phyloP scores from a whole-genome alignment of 1,140 invertebrate species.

The Rhynchophorus ferrugineus region DNA sequence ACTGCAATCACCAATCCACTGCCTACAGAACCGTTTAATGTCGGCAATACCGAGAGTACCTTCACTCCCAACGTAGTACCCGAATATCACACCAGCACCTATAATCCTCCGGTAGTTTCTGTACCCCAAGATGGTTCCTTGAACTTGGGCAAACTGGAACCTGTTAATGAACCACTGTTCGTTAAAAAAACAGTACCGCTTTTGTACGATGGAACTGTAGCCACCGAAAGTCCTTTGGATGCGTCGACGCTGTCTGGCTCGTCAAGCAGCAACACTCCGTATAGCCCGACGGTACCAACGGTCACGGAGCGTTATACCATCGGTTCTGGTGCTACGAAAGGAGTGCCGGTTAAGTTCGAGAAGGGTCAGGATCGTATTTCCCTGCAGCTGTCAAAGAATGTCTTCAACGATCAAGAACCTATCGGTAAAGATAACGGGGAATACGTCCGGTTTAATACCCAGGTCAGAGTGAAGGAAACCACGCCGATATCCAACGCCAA shows the following conservation, averaged over 20 bases:
- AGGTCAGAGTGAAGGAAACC: constrained; percentile 5
- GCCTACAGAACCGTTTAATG: constrained; percentile 14
- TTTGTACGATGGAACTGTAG: constrained; percentile 5
- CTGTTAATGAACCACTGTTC: constrained; percentile 20
- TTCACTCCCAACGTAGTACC: neutral
- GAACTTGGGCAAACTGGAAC: constrained; percentile 6
- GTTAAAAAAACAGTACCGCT: constrained; percentile 16
- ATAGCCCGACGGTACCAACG: constrained; percentile 18
- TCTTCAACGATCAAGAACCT: constrained; percentile 6
- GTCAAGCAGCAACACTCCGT: constrained; percentile 10
- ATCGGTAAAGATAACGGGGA: neutral
- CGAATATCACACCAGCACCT: neutral
- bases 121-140: constrained; percentile 14
- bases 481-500: neutral
- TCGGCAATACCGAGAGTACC: constrained; percentile 11
- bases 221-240: constrained; percentile 18
- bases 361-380: constrained; percentile 19
- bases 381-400: constrained; percentile 22
- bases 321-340: neutral
- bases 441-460: constrained; percentile 1
- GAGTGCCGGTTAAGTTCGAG: constrained; percentile 20
- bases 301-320: constrained; percentile 4
- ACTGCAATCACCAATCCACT: constrained; percentile 2
- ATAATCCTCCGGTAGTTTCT: neutral
- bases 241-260: constrained; percentile 25